phyloP scores from a whole-genome alignment of 2,113 vertebrate genomes.

The Cavia porcellus region DNA sequence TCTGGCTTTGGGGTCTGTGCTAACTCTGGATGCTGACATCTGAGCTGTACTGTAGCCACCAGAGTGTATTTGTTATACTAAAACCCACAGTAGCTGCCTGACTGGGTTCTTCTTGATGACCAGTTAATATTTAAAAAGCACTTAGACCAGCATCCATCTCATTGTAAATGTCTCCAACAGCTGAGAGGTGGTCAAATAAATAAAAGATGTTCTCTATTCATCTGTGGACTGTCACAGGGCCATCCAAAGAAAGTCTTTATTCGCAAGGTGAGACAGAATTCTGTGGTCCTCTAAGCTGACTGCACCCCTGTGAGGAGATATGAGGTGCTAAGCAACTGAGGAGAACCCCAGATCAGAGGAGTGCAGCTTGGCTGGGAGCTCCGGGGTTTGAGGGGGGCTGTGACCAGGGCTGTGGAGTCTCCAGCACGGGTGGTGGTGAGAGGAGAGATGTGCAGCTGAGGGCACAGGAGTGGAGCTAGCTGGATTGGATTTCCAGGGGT shows the following conservation, averaged over 20 bases:
- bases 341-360: background rate
- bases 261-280: background rate
- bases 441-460: no score
- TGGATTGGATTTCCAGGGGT: background rate
- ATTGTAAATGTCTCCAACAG: background rate
- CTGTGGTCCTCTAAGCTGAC: background rate
- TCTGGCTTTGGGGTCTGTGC: background rate
- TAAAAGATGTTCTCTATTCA: background rate
- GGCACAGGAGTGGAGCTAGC: background rate
- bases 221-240: background rate
- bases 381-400: background rate
- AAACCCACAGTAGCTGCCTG: background rate
- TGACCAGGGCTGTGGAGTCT: background rate
- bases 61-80: background rate
- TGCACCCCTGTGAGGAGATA: no score
- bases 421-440: background rate
- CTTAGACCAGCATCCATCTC: background rate
- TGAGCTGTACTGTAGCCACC: background rate
- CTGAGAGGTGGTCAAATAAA: background rate
- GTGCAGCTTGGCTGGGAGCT: background rate
- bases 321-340: background rate
- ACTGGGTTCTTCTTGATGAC: background rate
- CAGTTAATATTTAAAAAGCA: background rate
- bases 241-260: background rate
- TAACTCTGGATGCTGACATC: background rate